Conservation (phyloP, 2,113 vertebrate species). For the Pan troglodytes region NHGRI_mPanTro3-v2.1_pri NC_072404.2:39253501-39254000, state of each 20-base stretch:
- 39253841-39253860: neutral
- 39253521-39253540: neutral
- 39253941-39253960: neutral
- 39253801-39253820: neutral
- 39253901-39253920: neutral
- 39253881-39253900: neutral
- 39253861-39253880: neutral
- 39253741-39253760: slow-evolving; percentile 3
- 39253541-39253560: neutral
- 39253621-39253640: fast-evolving
- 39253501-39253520: neutral
- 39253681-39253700: neutral
- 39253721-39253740: neutral
- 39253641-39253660: neutral
- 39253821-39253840: neutral
- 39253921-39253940: neutral
- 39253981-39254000: neutral
- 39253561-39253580: neutral
- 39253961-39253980: neutral
- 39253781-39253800: neutral
- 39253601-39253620: neutral
- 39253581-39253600: neutral
- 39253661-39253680: neutral
- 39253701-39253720: neutral
- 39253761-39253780: neutral